Percentiles rank a stretch among this genome's conserved stretches.
Evolutionary conservation across 2,888 invertebrate genomes (phyloP).

Genomic region (Camponotus fellah): DNA sequence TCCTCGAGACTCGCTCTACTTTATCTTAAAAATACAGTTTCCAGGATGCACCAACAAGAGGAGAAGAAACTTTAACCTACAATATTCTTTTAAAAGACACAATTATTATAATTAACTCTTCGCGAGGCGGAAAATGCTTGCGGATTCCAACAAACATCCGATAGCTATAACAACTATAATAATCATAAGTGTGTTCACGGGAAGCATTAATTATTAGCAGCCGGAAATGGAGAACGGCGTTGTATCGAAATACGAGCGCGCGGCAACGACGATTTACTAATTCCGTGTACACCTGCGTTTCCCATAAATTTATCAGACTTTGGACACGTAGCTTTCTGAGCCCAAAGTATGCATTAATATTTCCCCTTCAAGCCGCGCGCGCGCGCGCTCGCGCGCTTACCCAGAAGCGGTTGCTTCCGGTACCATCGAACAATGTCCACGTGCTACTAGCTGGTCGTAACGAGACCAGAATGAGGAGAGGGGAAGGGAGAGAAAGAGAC

Average conservation of each 20-base stretch:
- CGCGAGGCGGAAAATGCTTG: not conserved
- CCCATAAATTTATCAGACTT: constrained; percentile 53
- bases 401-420: constrained; percentile 57
- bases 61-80: not conserved
- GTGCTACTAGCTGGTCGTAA: constrained; percentile 22
- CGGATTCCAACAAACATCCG: not conserved
- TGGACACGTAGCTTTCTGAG: constrained; percentile 50
- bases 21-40: not conserved
- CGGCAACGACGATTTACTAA: constrained; percentile 49
- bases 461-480: not conserved
- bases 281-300: constrained; percentile 52
- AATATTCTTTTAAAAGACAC: not conserved
- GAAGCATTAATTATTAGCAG: constrained; percentile 36
- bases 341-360: constrained; percentile 54
- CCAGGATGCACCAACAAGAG: not conserved
- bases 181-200: constrained; percentile 8
- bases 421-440: constrained; percentile 54
- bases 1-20: not conserved
- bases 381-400: constrained; percentile 9
- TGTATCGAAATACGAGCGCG: constrained; percentile 5
- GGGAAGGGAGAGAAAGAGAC: not conserved
- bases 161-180: constrained; percentile 35
- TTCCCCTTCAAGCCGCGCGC: constrained; percentile 38
- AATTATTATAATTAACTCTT: not conserved
- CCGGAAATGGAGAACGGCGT: constrained; percentile 38